Conservation (phyloP, 2,113 vertebrate species). For the Panthera tigris region DNA sequence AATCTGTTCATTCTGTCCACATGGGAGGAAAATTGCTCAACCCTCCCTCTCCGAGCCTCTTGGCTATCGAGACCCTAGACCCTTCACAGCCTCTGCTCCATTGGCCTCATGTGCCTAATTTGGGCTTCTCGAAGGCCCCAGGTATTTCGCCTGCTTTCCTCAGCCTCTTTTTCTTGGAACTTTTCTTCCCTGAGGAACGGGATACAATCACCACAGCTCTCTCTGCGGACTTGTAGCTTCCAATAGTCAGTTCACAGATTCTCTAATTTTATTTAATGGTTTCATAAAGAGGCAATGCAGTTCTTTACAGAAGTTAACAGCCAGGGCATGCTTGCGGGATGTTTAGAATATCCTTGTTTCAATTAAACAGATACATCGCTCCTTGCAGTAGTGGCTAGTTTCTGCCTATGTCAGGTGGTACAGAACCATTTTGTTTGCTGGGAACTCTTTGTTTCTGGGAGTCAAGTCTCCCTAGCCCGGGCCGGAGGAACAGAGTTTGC, state of each 20-base stretch:
- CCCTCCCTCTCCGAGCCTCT: background rate
- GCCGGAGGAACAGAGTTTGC: background rate
- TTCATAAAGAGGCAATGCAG: background rate
- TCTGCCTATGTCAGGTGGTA: background rate
- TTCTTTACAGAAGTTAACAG: background rate
- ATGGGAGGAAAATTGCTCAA: background rate
- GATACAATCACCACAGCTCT: background rate
- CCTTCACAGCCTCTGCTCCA: background rate
- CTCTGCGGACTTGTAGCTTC: background rate
- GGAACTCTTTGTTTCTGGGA: background rate
- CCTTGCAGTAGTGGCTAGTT: background rate
- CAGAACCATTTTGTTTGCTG: background rate
- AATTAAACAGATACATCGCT: background rate
- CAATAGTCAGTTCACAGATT: background rate
- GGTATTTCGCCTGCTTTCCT: background rate
- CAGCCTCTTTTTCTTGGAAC: background rate
- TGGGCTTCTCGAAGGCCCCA: background rate
- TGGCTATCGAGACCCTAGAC: background rate
- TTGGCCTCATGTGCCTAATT: background rate
- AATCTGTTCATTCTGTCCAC: background rate
- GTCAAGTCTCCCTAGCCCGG: background rate
- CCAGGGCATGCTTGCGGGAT: background rate
- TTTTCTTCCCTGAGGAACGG: background rate
- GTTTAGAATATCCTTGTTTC: background rate
- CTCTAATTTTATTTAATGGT: slow-evolving; percentile 35